Percentiles rank a stretch among this genome's conserved stretches.
These are phyloP conservation scores for Poliocrania exsul DNA, from an alignment of 2,797 vertebrate genomes.

Conservation along the genomic window DNA sequence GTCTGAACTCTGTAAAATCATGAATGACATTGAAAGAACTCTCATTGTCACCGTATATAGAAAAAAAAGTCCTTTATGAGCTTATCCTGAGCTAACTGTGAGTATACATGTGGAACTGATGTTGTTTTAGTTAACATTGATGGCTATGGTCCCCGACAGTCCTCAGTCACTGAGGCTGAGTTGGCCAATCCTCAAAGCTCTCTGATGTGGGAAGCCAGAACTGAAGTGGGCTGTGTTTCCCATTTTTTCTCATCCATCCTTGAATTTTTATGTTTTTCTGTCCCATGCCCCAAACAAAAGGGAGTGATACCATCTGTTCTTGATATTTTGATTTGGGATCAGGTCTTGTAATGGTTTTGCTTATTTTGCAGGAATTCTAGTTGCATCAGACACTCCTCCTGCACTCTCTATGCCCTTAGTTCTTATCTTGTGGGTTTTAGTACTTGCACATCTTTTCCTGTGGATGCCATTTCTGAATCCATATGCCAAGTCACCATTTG, in stretches of 20 bases:
- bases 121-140: background rate
- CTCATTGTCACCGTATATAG: background rate
- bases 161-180: background rate
- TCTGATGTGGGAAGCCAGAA: background rate
- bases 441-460: background rate
- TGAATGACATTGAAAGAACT: background rate
- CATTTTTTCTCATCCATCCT: background rate
- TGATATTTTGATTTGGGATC: background rate
- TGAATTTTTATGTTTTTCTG: background rate
- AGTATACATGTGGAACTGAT: background rate
- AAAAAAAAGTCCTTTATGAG: background rate
- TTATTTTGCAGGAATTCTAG: background rate
- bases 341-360: background rate
- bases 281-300: fast-evolving
- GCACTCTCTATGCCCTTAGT: fast-evolving
- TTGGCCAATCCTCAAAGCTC: background rate
- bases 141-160: background rate
- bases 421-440: background rate
- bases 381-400: background rate
- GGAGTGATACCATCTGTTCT: background rate
- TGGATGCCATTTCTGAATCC: background rate
- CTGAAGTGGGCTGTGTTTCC: background rate
- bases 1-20: background rate
- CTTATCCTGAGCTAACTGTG: background rate
- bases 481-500: background rate